These are phyloP conservation scores for Chelon labrosus DNA, from an alignment of 2,797 vertebrate genomes.

Conservation along the genomic window DNA sequence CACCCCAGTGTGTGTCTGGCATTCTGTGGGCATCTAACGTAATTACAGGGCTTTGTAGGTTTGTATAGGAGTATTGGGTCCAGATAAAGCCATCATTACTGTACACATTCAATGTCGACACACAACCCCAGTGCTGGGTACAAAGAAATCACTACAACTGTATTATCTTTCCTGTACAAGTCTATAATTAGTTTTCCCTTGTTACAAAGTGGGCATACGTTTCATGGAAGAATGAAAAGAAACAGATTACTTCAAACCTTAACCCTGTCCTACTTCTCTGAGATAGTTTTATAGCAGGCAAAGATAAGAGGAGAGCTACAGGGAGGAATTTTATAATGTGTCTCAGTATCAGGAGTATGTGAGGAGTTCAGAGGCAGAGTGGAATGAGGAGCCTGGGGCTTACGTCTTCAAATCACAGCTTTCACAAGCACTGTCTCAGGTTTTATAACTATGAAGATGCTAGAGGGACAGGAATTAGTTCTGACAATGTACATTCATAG, in stretches of 20 bases:
- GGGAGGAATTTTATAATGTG: slow-evolving; percentile 75
- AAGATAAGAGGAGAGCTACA: slow-evolving; percentile 78
- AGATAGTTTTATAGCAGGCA: slow-evolving; percentile 75
- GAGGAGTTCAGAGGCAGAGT: slow-evolving; percentile 73
- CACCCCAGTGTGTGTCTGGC: slow-evolving; percentile 44
- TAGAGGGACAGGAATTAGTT: slow-evolving; percentile 53
- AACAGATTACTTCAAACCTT: slow-evolving; percentile 78
- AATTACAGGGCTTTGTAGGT: slow-evolving; percentile 71
- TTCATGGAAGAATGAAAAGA: slow-evolving; percentile 80
- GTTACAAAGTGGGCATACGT: slow-evolving; percentile 79
- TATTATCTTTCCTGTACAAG: slow-evolving; percentile 80
- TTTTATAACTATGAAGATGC: slow-evolving; percentile 56
- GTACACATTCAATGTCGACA: slow-evolving; percentile 65
- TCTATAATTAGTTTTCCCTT: slow-evolving; percentile 82
- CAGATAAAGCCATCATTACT: slow-evolving; percentile 77
- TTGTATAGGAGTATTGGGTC: slow-evolving; percentile 62
- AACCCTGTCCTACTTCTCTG: slow-evolving; percentile 74
- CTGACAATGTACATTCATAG: slow-evolving; percentile 45
- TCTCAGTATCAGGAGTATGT: slow-evolving; percentile 75
- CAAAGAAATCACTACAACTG: slow-evolving; percentile 77
- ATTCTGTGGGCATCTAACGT: slow-evolving; percentile 68
- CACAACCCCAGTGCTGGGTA: slow-evolving; percentile 51
- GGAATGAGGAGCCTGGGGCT: slow-evolving; percentile 77
- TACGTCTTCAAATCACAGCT: slow-evolving; percentile 75
- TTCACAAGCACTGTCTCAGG: slow-evolving; percentile 69